Conservation (phyloP, 2,888 invertebrate species). For the Sphaeridia pumilis region DNA sequence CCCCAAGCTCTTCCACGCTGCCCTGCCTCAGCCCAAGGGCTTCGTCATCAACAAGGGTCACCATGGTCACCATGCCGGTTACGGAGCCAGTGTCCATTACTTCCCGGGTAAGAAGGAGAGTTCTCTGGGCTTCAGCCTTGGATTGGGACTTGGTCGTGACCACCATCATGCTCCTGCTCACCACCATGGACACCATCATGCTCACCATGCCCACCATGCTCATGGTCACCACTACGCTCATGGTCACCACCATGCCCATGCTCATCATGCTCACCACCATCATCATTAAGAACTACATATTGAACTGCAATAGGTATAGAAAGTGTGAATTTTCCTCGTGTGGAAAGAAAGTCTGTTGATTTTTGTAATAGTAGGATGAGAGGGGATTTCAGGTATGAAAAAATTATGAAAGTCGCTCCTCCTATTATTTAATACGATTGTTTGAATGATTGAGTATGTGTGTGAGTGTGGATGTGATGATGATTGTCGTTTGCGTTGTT, state of each 20-base stretch:
- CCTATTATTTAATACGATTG: no score
- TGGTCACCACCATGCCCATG: slow-evolving; percentile 4
- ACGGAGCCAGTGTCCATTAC: neutral
- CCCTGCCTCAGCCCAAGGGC: neutral
- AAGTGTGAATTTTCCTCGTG: no score
- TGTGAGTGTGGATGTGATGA: no score
- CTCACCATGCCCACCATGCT: no score
- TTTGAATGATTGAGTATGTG: no score
- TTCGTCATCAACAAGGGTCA: neutral
- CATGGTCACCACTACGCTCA: neutral
- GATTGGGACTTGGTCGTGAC: slow-evolving; percentile 1
- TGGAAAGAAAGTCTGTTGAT: no score
- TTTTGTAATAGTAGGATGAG: no score
- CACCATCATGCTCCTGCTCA: neutral
- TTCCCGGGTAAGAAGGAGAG: neutral
- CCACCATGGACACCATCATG: neutral
- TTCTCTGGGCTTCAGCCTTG: neutral
- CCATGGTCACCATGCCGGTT: neutral
- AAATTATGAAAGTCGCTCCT: no score
- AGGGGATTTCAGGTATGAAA: no score
- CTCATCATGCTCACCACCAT: neutral
- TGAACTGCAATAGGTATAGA: no score
- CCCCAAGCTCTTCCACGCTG: slow-evolving; percentile 14
- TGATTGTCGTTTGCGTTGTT: no score
- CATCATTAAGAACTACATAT: no score